A percentile compares a stretch with the other conserved stretches of the same genome.
phyloP scores from a whole-genome alignment of 2,888 invertebrate species.

The Cheilosia vulpina region DNA sequence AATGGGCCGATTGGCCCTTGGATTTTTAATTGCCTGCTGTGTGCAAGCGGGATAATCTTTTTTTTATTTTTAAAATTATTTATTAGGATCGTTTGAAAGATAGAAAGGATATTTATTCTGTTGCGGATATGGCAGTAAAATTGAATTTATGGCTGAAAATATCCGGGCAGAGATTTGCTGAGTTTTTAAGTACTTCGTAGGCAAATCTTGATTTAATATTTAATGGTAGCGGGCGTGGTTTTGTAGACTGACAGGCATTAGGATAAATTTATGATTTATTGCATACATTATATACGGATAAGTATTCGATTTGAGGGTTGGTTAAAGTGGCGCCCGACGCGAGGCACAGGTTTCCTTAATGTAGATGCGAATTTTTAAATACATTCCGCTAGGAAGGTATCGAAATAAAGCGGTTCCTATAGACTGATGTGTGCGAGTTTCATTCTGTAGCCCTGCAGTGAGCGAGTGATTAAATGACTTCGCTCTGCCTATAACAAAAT shows the following conservation, averaged over 20 bases:
- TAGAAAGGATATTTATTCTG: conserved; percentile 1
- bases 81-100: conserved; percentile 37
- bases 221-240: background rate
- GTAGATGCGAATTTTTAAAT: too few relatives aligned
- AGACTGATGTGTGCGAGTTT: too few relatives aligned
- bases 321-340: too few relatives aligned
- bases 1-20: conserved; percentile 20
- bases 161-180: background rate
- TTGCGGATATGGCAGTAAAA: conserved; percentile 25
- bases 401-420: too few relatives aligned
- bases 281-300: too few relatives aligned
- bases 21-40: conserved; percentile 56
- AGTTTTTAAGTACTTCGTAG: background rate
- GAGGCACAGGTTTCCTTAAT: too few relatives aligned
- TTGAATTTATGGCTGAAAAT: conserved; percentile 26
- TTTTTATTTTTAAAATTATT: conserved; percentile 41
- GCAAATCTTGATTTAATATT: background rate
- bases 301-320: too few relatives aligned
- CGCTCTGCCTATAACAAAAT: too few relatives aligned
- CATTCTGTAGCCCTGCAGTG: too few relatives aligned
- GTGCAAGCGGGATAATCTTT: conserved; percentile 32
- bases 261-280: background rate
- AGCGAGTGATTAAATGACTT: too few relatives aligned
- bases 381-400: too few relatives aligned
- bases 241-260: background rate